Conservation (phyloP, 37 sponge, comb jelly and placozoan genomes). For the Theonella swinhoei region DNA sequence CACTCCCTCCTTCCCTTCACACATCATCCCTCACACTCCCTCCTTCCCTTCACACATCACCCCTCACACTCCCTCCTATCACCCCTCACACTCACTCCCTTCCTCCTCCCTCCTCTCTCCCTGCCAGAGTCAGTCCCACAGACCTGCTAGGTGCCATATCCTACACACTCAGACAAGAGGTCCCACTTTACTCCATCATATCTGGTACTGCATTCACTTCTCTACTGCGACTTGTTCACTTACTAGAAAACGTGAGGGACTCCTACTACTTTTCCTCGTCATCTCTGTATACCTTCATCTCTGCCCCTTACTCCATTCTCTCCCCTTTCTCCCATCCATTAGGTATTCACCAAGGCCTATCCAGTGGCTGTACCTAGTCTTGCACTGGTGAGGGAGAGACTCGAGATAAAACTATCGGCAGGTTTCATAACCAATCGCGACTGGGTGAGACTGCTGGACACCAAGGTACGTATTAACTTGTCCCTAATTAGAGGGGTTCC, state of each 20-base stretch:
- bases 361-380: constrained; percentile 27
- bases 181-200: constrained; percentile 47
- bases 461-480: constrained; percentile 39
- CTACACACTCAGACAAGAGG: constrained; percentile 58
- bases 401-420: constrained; percentile 12
- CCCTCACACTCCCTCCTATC: too few species aligned
- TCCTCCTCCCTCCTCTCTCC: too few species aligned
- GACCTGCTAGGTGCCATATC: constrained; percentile 68
- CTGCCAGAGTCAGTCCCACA: constrained; percentile 12
- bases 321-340: background rate
- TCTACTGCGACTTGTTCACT: constrained; percentile 47
- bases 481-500: background rate
- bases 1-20: too few species aligned
- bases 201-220: constrained; percentile 48
- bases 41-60: too few species aligned
- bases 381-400: constrained; percentile 16
- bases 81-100: too few species aligned
- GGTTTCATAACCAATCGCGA: constrained; percentile 65
- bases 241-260: constrained; percentile 59
- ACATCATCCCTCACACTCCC: too few species aligned
- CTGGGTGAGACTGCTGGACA: constrained; percentile 54
- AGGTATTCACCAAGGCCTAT: constrained; percentile 14
- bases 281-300: background rate
- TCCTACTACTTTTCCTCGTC: background rate
- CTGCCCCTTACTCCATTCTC: background rate